Evolutionary conservation across 1,140 invertebrate genomes (phyloP).

Genomic region (Musca vetustissima): DNA sequence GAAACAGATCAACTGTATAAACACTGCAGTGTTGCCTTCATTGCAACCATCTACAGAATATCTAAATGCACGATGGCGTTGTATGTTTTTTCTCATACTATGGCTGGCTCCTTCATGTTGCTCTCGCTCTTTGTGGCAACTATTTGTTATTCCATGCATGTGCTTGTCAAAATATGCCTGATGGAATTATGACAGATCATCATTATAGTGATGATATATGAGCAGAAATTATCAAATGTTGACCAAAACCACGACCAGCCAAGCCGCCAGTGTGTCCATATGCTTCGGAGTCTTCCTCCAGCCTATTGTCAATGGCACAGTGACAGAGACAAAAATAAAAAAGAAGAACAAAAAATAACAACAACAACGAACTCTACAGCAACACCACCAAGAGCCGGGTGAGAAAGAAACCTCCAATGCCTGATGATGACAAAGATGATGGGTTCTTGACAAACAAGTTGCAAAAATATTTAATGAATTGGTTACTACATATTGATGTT

Average conservation of each 20-base stretch:
- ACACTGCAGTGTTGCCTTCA: background rate
- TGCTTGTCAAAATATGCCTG: constrained; percentile 30
- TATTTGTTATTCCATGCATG: constrained; percentile 25
- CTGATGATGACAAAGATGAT: background rate
- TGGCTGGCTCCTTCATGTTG: background rate
- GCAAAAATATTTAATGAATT: constrained; percentile 25
- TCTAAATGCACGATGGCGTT: no score
- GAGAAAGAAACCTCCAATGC: background rate
- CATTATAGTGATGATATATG: constrained; percentile 29
- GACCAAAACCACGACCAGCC: no score
- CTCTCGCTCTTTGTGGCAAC: background rate
- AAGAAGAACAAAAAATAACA: background rate
- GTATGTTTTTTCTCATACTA: background rate
- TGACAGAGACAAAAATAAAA: background rate
- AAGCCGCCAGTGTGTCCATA: no score
- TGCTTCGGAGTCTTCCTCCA: no score
- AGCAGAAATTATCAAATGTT: constrained; percentile 14
- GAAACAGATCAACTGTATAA: constrained; percentile 15
- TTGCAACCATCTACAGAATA: no score
- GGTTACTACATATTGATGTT: constrained; percentile 4
- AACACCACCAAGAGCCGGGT: background rate
- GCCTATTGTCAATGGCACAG: background rate
- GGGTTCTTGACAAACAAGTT: constrained; percentile 20
- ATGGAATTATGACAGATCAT: constrained; percentile 32
- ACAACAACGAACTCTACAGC: no score